Evolutionary conservation across 2,797 vertebrate species (phyloP).

Genomic region (Anisognathus igniventris): DNA sequence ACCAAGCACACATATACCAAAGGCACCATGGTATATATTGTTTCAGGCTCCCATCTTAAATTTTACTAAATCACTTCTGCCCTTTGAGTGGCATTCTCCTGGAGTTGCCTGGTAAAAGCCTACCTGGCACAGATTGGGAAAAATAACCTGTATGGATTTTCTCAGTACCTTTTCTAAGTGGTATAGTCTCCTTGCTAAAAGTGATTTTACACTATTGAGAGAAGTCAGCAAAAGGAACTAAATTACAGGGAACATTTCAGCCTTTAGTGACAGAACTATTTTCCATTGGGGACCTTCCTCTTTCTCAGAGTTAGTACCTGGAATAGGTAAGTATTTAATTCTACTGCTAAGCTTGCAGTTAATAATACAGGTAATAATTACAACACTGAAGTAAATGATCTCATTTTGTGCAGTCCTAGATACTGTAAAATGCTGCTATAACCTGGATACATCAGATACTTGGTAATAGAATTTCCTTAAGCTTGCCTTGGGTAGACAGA

Average conservation of each 20-base stretch:
- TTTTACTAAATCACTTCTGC: neutral
- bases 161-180: neutral
- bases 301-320: neutral
- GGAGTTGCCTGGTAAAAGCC: neutral
- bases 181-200: neutral
- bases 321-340: constrained; percentile 48
- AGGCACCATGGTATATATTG: neutral
- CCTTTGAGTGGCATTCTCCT: neutral
- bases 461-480: neutral
- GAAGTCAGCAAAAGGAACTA: neutral
- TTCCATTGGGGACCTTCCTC: neutral
- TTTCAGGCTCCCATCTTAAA: neutral
- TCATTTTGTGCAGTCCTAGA: constrained; percentile 23
- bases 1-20: neutral
- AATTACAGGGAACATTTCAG: neutral
- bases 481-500: neutral
- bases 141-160: neutral
- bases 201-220: neutral
- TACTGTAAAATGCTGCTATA: constrained; percentile 21
- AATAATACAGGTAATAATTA: constrained; percentile 54
- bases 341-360: constrained; percentile 24
- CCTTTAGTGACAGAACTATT: neutral
- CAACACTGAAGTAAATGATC: constrained; percentile 63
- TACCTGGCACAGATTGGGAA: neutral
- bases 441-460: neutral